These are phyloP conservation scores for Grammomys surdaster DNA, from an alignment of 2,113 vertebrate genomes.

Conservation along the genomic window DNA sequence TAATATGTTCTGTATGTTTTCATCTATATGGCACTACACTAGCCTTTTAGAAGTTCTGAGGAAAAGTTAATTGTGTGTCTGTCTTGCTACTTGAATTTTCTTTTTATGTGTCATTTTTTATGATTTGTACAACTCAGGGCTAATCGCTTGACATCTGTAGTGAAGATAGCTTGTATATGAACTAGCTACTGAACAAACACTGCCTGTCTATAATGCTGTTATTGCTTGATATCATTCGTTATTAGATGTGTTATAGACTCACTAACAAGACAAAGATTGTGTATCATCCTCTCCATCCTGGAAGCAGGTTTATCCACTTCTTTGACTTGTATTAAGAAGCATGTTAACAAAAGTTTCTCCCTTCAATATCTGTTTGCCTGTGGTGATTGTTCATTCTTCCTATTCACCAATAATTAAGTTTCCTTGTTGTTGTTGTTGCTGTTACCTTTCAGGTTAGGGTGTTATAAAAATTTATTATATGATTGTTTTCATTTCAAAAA, in stretches of 20 bases:
- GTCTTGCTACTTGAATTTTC: background rate
- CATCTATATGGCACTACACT: no score
- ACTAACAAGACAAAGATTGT: background rate
- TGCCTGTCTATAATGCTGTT: fast-evolving
- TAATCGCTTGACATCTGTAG: background rate
- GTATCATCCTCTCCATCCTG: background rate
- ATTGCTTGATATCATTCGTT: background rate
- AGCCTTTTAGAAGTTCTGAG: background rate
- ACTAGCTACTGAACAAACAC: no score
- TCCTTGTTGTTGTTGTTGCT: background rate
- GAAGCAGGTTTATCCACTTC: fast-evolving
- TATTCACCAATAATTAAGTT: background rate
- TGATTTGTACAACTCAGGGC: background rate
- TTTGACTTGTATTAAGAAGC: background rate
- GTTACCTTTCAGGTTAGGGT: background rate
- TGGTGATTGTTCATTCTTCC: background rate
- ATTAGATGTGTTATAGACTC: background rate
- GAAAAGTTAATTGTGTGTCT: background rate
- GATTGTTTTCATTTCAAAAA: background rate
- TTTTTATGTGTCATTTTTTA: fast-evolving
- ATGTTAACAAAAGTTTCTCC: background rate
- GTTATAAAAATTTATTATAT: no score
- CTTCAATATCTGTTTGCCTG: background rate
- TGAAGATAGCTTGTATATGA: background rate
- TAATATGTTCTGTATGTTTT: background rate